phyloP scores from a whole-genome alignment of 1,140 invertebrate species.

The Megalopta genalis region DNA sequence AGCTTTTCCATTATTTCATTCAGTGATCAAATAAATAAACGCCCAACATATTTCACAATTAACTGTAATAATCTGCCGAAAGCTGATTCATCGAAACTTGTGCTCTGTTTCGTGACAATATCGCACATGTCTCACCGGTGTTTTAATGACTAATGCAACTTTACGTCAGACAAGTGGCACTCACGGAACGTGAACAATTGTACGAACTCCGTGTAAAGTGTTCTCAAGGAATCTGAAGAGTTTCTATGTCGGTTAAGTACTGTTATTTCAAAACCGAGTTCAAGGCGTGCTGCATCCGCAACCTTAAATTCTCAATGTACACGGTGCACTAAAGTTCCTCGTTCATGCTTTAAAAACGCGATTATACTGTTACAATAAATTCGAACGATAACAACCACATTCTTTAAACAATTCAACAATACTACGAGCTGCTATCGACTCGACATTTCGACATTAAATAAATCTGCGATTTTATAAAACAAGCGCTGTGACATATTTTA shows the following conservation, averaged over 20 bases:
- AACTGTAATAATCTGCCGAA: neutral
- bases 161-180: neutral
- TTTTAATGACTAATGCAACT: neutral
- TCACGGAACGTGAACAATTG: neutral
- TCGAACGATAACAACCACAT: too few relatives aligned
- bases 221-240: neutral
- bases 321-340: neutral
- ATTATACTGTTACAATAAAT: too few relatives aligned
- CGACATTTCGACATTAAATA: too few relatives aligned
- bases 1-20: too few relatives aligned
- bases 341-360: neutral
- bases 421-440: too few relatives aligned
- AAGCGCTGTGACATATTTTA: too few relatives aligned
- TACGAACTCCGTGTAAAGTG: neutral
- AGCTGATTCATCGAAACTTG: neutral
- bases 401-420: too few relatives aligned
- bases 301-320: neutral
- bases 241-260: slow-evolving; percentile 20
- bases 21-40: neutral
- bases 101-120: neutral
- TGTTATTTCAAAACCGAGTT: neutral
- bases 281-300: neutral
- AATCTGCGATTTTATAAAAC: too few relatives aligned
- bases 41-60: neutral
- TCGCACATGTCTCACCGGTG: neutral